phyloP scores from a whole-genome alignment of 30 jellyfish, hydroid and myxozoan species.

The Catostylus mosaicus region DNA sequence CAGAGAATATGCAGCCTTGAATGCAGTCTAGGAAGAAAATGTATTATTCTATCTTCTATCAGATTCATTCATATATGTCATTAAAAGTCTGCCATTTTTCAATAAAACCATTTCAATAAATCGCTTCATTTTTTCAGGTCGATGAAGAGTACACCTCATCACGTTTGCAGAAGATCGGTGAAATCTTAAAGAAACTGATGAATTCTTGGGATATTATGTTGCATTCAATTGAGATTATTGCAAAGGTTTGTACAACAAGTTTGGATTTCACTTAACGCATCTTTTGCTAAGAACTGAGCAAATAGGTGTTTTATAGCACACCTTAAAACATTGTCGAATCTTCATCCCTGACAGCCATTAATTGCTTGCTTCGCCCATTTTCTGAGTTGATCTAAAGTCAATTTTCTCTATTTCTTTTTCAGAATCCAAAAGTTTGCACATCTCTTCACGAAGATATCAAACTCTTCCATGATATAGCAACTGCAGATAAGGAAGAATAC shows the following conservation, averaged over 20 bases:
- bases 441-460: slow-evolving; percentile 26
- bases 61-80: too few relatives aligned
- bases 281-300: background rate
- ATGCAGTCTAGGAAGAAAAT: background rate
- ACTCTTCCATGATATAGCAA: slow-evolving; percentile 16
- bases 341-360: background rate
- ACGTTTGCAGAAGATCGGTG: slow-evolving; percentile 13
- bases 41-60: background rate
- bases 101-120: too few relatives aligned
- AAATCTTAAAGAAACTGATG: slow-evolving; percentile 6
- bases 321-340: background rate
- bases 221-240: slow-evolving; percentile 15
- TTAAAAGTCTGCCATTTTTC: background rate
- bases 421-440: slow-evolving; percentile 23
- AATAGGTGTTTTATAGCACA: background rate
- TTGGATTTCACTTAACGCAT: background rate
- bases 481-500: slow-evolving; percentile 21
- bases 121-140: slow-evolving; percentile 2
- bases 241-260: background rate
- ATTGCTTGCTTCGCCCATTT: background rate
- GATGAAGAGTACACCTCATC: slow-evolving; percentile 14
- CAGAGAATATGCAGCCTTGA: background rate
- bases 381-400: too few relatives aligned
- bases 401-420: too few relatives aligned
- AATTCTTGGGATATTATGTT: slow-evolving; percentile 35